phyloP scores from a whole-genome alignment of 2,797 vertebrate species.

The Peromyscus eremicus region DNA sequence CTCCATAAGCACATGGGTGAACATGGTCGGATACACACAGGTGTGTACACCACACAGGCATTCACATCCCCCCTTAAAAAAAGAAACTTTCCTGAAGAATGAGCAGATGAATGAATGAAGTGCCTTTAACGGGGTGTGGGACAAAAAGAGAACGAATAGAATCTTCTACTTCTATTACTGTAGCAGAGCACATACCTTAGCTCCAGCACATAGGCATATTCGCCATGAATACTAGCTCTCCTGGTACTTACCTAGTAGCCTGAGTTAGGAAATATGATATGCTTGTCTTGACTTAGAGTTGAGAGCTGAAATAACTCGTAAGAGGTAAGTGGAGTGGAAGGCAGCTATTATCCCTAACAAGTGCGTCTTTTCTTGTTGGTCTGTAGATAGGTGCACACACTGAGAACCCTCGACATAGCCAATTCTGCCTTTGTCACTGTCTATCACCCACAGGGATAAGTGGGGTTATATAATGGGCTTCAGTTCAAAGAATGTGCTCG shows the following conservation, averaged over 20 bases:
- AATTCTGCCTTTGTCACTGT: slow-evolving; percentile 53
- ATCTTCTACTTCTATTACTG: not conserved
- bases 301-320: slow-evolving; percentile 71
- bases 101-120: not conserved
- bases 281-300: slow-evolving; percentile 67
- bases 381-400: not conserved
- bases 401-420: slow-evolving; percentile 50
- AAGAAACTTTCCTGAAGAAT: not conserved
- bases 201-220: not conserved
- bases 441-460: slow-evolving; percentile 77
- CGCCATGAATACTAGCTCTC: slow-evolving; percentile 19
- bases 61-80: not conserved
- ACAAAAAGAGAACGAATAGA: not conserved
- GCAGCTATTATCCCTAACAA: slow-evolving; percentile 59
- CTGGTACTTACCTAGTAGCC: slow-evolving; percentile 37
- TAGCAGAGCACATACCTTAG: not conserved
- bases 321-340: slow-evolving; percentile 60
- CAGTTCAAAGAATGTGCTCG: slow-evolving; percentile 60
- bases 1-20: not conserved
- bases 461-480: slow-evolving; percentile 66
- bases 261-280: slow-evolving; percentile 23
- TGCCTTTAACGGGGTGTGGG: not conserved
- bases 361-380: slow-evolving; percentile 63
- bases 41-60: not conserved
- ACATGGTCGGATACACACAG: not conserved